Evolutionary conservation across 1,140 invertebrate genomes (phyloP).

Genomic region (Plectus sambesii): DNA sequence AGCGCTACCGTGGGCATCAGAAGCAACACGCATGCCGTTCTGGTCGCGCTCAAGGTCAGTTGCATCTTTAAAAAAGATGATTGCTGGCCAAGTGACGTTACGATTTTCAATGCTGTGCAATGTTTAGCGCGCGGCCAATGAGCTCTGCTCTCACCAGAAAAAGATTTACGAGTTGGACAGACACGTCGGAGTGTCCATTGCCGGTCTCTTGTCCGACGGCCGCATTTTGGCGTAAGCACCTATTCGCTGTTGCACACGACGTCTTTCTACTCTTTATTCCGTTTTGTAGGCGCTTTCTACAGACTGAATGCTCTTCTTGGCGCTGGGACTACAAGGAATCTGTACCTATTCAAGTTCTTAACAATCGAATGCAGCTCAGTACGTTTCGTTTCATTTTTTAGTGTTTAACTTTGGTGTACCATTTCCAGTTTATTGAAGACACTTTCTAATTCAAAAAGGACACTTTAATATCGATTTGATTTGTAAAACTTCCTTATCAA

Average conservation of each 20-base stretch:
- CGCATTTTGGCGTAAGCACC: constrained; percentile 65
- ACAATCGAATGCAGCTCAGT: constrained; percentile 35
- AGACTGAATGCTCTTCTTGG: constrained; percentile 39
- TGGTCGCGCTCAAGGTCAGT: constrained; percentile 76
- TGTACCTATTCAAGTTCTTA: constrained; percentile 33
- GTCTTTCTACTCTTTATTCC: no score
- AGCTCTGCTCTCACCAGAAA: constrained; percentile 88
- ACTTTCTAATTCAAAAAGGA: no score
- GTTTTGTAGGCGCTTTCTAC: constrained; percentile 35
- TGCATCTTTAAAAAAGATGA: constrained; percentile 11
- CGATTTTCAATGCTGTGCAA: no score
- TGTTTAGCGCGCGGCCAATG: constrained; percentile 67
- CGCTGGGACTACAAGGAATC: constrained; percentile 40
- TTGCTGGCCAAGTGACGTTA: background rate
- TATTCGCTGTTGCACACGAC: background rate
- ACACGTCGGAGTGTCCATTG: constrained; percentile 88
- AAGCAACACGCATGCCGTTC: constrained; percentile 75
- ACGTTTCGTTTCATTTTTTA: constrained; percentile 7
- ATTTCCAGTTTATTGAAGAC: no score
- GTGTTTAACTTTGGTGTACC: no score
- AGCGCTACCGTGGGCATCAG: constrained; percentile 92
- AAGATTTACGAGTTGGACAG: constrained; percentile 92
- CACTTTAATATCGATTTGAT: no score
- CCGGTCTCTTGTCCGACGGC: constrained; percentile 89
- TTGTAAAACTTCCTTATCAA: no score